Evolutionary conservation across 2,888 invertebrate genomes (phyloP).

Genomic region (Melipona bicolor): DNA sequence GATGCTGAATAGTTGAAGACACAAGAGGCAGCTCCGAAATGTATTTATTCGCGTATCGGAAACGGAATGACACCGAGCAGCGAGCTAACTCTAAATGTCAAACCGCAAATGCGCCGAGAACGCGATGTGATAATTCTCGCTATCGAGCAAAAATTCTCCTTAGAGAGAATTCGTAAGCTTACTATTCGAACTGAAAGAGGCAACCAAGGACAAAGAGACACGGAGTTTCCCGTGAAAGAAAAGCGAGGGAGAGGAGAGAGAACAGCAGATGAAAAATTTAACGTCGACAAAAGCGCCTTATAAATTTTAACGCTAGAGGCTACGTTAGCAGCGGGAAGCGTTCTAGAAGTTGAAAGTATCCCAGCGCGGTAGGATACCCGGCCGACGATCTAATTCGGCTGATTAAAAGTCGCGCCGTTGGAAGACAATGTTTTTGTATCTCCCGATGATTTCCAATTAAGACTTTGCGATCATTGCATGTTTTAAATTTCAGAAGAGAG

Average conservation of each 20-base stretch:
- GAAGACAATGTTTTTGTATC: no score
- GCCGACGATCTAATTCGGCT: no score
- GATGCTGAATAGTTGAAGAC: neutral
- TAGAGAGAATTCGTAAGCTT: neutral
- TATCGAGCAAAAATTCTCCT: constrained; percentile 15
- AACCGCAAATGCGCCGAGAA: neutral
- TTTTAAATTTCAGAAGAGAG: no score
- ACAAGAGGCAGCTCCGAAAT: neutral
- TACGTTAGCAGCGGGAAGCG: neutral
- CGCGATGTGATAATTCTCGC: neutral
- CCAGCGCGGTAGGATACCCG: no score
- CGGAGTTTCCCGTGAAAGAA: neutral
- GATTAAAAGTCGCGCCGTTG: no score
- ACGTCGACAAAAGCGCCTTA: constrained; percentile 7
- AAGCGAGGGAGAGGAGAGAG: neutral
- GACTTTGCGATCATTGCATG: no score
- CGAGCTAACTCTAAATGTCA: neutral
- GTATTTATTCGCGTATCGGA: neutral
- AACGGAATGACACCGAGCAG: neutral
- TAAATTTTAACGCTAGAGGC: neutral
- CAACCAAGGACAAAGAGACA: neutral
- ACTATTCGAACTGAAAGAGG: neutral
- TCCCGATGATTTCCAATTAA: no score
- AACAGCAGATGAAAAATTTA: constrained; percentile 2
- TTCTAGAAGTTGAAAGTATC: constrained; percentile 10